Evolutionary conservation across 2,113 vertebrate species (phyloP), one percentile per base, ranked within the genome.

Genomic region (Blennius ocellaris): DNA sequence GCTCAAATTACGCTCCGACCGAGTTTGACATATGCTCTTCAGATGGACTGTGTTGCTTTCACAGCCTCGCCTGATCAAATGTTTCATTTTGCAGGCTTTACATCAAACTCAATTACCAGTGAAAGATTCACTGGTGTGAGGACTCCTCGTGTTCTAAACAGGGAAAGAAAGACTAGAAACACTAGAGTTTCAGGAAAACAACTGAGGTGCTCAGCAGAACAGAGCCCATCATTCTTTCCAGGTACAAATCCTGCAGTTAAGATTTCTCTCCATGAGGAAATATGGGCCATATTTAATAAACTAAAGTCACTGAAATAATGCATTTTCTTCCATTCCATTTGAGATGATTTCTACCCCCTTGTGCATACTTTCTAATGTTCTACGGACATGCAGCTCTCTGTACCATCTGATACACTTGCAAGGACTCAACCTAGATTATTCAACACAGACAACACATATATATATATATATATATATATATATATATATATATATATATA

Each of bases 11-110:
- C 54, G 81, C 53, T 83, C 71, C 17, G 15, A 14, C 75, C 12
- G 51, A 75, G 82, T 86, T 77, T 81, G 71, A 87, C 69, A 62
- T 72, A 83, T 82, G 78, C 71, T 78, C 66, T 58, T 76, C 48
- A 60, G 68, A 57, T 39, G 49, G 62, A 82, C 39, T 80, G 76
- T 85, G 80, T 76, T 73, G 68, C 74, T 79, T 82, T 74, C 40
- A 43, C 40, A 1, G 41, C 52, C 30, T 76, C 5, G 38, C 82
- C 63, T 79, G 73, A 65, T 82, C 69, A 87, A 86, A 87, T 78
- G 79, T 83, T 89, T 78, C 66, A 70, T 73, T 78, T 88, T 44
- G 38, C 51, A 14, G 63, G 37, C 68, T 4, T 68, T 80, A 82
- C 49, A 80, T 81, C 81, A 86, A 78, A 74, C 30, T 39, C 17